These are phyloP conservation scores for Pipa parva DNA, from an alignment of 2,113 vertebrate species.

Conservation along the genomic window DNA sequence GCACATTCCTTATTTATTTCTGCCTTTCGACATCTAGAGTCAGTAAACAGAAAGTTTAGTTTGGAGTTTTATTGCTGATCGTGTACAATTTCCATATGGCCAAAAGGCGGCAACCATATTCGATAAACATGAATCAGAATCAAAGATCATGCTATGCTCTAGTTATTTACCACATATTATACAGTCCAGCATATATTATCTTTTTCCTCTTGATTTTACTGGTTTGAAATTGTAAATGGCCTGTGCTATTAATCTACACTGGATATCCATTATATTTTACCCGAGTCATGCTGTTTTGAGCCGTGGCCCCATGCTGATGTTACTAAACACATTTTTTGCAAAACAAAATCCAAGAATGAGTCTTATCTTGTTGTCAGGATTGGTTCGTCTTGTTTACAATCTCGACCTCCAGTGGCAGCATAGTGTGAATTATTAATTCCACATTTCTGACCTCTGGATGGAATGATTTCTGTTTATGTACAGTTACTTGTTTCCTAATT, in stretches of 20 bases:
- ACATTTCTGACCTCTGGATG: slow-evolving; percentile 25
- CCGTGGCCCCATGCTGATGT: slow-evolving; percentile 14
- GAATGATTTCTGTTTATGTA: slow-evolving; percentile 24
- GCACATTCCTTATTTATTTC: no score
- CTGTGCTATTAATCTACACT: not conserved
- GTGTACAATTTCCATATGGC: no score
- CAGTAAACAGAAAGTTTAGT: no score
- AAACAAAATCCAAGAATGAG: slow-evolving; percentile 16
- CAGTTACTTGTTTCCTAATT: slow-evolving; percentile 20
- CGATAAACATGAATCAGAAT: no score
- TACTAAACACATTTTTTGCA: slow-evolving; percentile 38
- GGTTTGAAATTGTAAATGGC: slow-evolving; percentile 7
- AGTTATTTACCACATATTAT: not conserved
- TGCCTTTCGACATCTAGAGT: no score
- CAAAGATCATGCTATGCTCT: no score
- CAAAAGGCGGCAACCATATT: no score
- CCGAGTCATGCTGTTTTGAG: not conserved
- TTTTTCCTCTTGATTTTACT: not conserved
- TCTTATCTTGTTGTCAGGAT: slow-evolving; percentile 26
- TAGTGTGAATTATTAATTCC: slow-evolving; percentile 39
- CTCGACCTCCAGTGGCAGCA: not conserved
- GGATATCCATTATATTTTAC: slow-evolving; percentile 12
- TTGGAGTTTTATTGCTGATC: no score
- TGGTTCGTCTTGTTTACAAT: slow-evolving; percentile 19
- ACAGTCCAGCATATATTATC: not conserved